Evolutionary conservation across 2,888 invertebrate species (phyloP), one percentile per base, ranked within the genome.

Genomic region (Geotrupes spiniger): DNA sequence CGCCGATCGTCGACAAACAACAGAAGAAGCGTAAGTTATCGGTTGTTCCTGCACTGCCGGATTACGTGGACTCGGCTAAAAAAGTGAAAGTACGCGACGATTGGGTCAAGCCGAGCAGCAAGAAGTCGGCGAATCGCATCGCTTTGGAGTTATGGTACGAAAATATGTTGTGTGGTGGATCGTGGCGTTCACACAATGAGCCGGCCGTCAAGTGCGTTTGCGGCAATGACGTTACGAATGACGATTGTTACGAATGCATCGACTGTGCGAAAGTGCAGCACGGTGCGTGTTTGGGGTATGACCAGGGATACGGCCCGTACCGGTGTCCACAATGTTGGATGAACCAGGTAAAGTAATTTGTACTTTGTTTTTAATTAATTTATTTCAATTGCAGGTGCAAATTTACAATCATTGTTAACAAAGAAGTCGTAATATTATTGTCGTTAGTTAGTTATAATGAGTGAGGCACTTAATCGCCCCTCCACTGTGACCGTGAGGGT

Each of bases 251-350:
- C 2, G 68, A 77, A 60, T 88, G 88, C 64, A 59, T 62, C 1
- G 68, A 68, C 17, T 89, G 89, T 63, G 66, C 63, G 0, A 72
- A 78, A 46, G 73, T 73, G 61, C 88, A 88, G 63, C 89, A 89
- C 71, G 67, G 71, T 0, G 58, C 63, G 1, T 89, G 89, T 69
- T 78, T 87, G 6, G 75, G 78, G 4, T 73, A 63, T 54, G 76
- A 75, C 57, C 40, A 17, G 2, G 33, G 38, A 1, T 64, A 67
- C 36, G 63, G 70, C 1, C 59, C 69, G 9, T 85, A 84, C 59
- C 65, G 74, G 25, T 88, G 88, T 63, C 84, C 87, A 0, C 79
- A 78, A 53, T 88, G 88, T 68, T 85, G 84, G 80, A 65, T 70
- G 36, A 49, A 67, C 26, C 52, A 63, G 57, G 66, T 68, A 57